A percentile compares a stretch with the other conserved stretches of the same genome.
Conservation (phyloP, 1,140 invertebrate genomes). For the Propsilocerus akamusi region DNA sequence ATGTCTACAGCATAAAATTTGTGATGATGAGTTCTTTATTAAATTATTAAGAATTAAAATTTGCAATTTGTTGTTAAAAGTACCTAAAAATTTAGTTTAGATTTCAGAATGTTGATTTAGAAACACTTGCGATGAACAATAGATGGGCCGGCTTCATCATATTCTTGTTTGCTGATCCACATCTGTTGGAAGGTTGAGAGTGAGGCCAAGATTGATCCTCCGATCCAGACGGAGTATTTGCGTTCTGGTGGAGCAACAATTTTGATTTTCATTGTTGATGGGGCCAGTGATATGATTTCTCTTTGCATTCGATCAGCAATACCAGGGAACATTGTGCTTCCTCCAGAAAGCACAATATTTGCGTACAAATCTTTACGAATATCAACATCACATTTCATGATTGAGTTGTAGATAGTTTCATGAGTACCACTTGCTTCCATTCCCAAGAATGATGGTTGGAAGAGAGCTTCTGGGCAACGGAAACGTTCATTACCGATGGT, state of each 20-base stretch:
- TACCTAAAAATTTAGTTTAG: background rate
- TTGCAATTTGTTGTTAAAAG: background rate
- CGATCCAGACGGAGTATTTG: constrained; percentile 85
- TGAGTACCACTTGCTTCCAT: constrained; percentile 62
- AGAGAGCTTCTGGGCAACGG: constrained; percentile 60
- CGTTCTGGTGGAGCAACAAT: constrained; percentile 86
- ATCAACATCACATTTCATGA: constrained; percentile 68
- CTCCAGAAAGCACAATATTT: constrained; percentile 89
- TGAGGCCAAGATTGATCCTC: constrained; percentile 69
- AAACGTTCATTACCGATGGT: constrained; percentile 69
- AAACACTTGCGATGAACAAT: constrained; percentile 53
- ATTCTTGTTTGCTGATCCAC: constrained; percentile 94
- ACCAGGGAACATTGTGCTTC: constrained; percentile 83
- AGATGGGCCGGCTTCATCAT: constrained; percentile 72
- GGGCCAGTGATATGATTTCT: constrained; percentile 72
- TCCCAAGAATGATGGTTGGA: constrained; percentile 52
- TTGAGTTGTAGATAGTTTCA: constrained; percentile 63
- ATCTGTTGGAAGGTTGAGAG: constrained; percentile 81
- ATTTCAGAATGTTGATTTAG: constrained; percentile 24
- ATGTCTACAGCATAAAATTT: too few species aligned
- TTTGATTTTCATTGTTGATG: constrained; percentile 86
- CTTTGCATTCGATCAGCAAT: constrained; percentile 67
- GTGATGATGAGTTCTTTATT: too few species aligned
- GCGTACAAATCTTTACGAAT: constrained; percentile 87
- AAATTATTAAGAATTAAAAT: too few species aligned